Base-by-base conservation (phyloP, 2,113 vertebrate species). In the Pterocles burchelli region DNA sequence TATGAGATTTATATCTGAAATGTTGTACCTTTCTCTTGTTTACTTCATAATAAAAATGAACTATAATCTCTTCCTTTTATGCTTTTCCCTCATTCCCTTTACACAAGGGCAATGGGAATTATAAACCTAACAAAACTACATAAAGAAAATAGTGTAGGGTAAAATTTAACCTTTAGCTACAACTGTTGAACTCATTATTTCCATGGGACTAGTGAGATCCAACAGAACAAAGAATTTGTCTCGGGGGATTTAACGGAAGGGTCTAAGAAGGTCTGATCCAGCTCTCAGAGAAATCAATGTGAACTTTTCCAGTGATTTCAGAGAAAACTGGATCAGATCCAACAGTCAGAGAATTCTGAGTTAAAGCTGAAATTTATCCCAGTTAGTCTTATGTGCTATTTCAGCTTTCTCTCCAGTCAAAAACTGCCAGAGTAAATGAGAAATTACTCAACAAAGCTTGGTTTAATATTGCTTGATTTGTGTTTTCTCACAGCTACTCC, bases 11-110 rank as follows among this genome's bases (percentile, higher is more conserved):
- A 22, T 13, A 26, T 67, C 29, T 71, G 67, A 91, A 77, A 54
- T 36, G n/a, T 17, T 85, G 17, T 89, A n/a, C 82, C 26, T 85
- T 80, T 91, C 45, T 81, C 11, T 52, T 94, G 85, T 91, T 96
- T 96, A 91, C 13, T 55, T 63, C 86, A 90, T 77, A 88, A 93
- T 18, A 95, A 70, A 78, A 67, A 17, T 33, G 33, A 77, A 55
- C 38, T 74, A 38, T 41, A 90, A 78, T 68, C 86, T 93, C 41
- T 84, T 19, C 7, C 31, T 85, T 89, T 80, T 66, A 66, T 57
- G 26, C 22, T 77, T 92, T 84, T 84, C 18, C 25, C 55, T 89
- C 52, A 63, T 81, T 80, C 12, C 38, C 43, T 71, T 86, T 65
- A 84, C 41, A 57, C 18, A 77, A 93, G 28, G n/a, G 45, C 1